Base-by-base conservation (phyloP, 2,113 vertebrate genomes). In the Tragelaphus strepsiceros region DNA sequence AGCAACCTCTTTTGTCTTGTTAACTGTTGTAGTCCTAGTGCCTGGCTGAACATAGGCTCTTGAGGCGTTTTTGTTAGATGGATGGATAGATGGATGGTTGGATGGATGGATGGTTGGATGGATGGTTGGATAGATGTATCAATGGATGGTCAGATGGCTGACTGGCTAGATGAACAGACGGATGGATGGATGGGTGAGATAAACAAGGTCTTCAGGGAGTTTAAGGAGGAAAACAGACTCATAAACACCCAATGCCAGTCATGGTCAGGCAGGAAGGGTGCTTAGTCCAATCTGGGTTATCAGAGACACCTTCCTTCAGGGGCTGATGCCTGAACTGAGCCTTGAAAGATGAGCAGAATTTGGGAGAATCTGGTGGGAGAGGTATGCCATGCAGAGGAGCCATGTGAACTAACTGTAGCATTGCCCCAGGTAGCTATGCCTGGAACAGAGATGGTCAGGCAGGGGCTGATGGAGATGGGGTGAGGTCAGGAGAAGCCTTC, bases 401-500 rank as follows among this genome's bases (percentile, higher is more conserved):
- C 7, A 0, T 14, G 22, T 35, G 54, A 62, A 6, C 16, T 30
- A 30, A n/a, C 13, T 87, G 1, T 1, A 74, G 16, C 35, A 4
- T 39, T 17, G 3, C n/a, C 54, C 32, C 9, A 30, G 28, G 46
- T 49, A 56, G 53, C 43, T 32, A 5, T 64, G 88, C 53, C 26
- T 28, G 22, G 39, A 64, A 28, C 32, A 35, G 16, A 61, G 43
- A 46, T 13, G n/a, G 43, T 30, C 28, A 82, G 77, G 61, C 54
- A 51, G 39, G 21, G 81, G 24, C 80, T 39, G 35, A 24, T 67
- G 62, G 88, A 39, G 67, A 5, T 13, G 28, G 39, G 16, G 53
- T 10, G 2, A 7, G 17, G 54, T 74, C 28, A 24, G 35, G 78
- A n/a, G 43, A 82, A 56, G 4, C 49, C 54, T 28, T 61, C 35